phyloP scores from a whole-genome alignment of 2,113 vertebrate genomes.

The Climacteris rufus region DNA sequence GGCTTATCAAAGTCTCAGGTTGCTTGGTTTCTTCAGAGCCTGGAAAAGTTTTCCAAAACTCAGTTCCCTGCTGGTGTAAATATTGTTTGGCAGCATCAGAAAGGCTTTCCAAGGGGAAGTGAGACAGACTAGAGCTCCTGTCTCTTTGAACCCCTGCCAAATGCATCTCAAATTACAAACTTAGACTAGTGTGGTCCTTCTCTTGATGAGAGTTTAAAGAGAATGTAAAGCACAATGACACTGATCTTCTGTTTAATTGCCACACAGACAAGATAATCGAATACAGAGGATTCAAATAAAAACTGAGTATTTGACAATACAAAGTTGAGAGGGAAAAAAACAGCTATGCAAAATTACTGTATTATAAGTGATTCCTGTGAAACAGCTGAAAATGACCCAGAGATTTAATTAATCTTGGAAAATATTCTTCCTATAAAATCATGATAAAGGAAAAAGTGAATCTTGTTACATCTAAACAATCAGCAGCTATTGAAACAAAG shows the following conservation, averaged over 20 bases:
- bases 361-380: not conserved
- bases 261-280: not conserved
- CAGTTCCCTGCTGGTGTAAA: not conserved
- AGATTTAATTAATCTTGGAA: not conserved
- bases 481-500: not conserved
- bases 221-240: not conserved
- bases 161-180: slow-evolving; percentile 10
- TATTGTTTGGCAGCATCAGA: not conserved
- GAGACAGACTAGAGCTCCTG: slow-evolving; percentile 2
- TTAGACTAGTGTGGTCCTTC: not conserved
- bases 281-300: not conserved
- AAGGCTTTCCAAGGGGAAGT: slow-evolving; percentile 9
- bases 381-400: not conserved
- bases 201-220: not conserved
- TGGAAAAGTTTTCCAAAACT: slow-evolving; percentile 10
- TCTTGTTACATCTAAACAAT: not conserved
- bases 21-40: not conserved
- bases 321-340: not conserved
- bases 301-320: not conserved
- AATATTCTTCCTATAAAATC: not conserved
- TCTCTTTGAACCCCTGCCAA: not conserved
- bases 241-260: not conserved
- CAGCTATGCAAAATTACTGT: not conserved
- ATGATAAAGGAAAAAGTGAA: not conserved
- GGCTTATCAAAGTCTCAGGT: not conserved